Conservation (phyloP, 2,888 invertebrate species). For the Lycocerus yunnanus region DNA sequence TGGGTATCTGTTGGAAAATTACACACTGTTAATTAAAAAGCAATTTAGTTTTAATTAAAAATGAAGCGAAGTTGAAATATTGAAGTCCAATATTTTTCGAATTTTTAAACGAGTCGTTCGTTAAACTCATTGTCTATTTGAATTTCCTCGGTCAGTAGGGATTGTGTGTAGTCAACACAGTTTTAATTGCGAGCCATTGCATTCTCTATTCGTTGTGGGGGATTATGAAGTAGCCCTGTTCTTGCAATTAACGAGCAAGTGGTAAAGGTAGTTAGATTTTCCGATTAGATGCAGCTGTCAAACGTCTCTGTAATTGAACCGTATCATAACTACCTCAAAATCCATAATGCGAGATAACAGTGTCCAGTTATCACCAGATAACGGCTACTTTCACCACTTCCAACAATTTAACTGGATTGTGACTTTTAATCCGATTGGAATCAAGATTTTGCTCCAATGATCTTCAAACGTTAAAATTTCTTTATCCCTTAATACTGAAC, state of each 20-base stretch:
- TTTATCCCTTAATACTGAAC: slow-evolving; percentile 2
- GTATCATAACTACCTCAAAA: slow-evolving; percentile 49
- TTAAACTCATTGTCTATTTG: slow-evolving; percentile 36
- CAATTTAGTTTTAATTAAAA: not conserved
- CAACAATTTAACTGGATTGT: not conserved
- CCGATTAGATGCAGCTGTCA: slow-evolving; percentile 23
- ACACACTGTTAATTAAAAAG: not conserved
- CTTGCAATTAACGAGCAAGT: slow-evolving; percentile 11
- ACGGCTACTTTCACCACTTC: slow-evolving; percentile 9
- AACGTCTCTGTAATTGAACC: slow-evolving; percentile 36
- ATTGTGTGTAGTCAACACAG: slow-evolving; percentile 40
- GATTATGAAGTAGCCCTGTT: not conserved
- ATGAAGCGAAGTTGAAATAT: not conserved
- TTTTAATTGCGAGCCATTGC: slow-evolving; percentile 45
- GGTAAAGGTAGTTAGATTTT: slow-evolving; percentile 25
- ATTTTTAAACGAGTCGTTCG: slow-evolving; percentile 40
- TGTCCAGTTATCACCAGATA: slow-evolving; percentile 9
- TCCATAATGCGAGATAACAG: slow-evolving; percentile 47
- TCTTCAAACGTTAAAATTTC: not conserved
- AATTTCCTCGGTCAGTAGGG: slow-evolving; percentile 25
- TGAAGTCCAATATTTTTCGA: slow-evolving; percentile 15
- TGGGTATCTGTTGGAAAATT: not conserved
- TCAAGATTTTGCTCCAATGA: not conserved
- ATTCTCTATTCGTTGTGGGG: slow-evolving; percentile 13
- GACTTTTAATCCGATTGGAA: not conserved